Percentiles rank a stretch among this genome's conserved stretches.
phyloP scores from a whole-genome alignment of 2,888 invertebrate species.

The Chrysodeixis includens region DNA sequence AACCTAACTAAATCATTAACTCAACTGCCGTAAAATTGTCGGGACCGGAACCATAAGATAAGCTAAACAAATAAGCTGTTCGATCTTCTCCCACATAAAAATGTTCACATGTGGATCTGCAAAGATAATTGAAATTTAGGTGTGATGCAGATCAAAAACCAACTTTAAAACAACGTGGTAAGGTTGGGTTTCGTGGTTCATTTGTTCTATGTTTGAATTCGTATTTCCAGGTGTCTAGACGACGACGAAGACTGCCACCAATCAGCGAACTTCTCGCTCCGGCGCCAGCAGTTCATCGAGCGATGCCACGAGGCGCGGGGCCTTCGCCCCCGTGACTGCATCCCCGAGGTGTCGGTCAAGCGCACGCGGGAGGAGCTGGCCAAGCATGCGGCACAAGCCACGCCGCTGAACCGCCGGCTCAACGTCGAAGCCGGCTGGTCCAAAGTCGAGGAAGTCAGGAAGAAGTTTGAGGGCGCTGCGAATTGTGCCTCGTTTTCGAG shows the following conservation, averaged over 20 bases:
- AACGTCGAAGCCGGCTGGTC: conserved; percentile 87
- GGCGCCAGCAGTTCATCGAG: conserved; percentile 85
- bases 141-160: too few species aligned
- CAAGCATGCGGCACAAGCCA: conserved; percentile 82
- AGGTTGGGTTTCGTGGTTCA: too few species aligned
- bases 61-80: too few species aligned
- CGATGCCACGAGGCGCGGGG: conserved; percentile 83
- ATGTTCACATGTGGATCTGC: too few species aligned
- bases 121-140: too few species aligned
- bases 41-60: too few species aligned
- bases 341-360: conserved; percentile 82
- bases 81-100: too few species aligned
- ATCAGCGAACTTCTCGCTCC: conserved; percentile 75
- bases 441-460: conserved; percentile 85
- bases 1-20: too few species aligned
- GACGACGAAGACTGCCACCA: conserved; percentile 74
- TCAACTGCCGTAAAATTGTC: too few species aligned
- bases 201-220: too few species aligned
- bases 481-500: conserved; percentile 76
- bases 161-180: too few species aligned
- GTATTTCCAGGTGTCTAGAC: conserved; percentile 75
- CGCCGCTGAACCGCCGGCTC: conserved; percentile 81
- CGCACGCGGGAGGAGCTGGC: conserved; percentile 82
- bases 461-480: conserved; percentile 83
- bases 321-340: conserved; percentile 73